These are phyloP conservation scores for Cenopis cana DNA, from an alignment of 2,888 invertebrate genomes.

Conservation along the genomic window DNA sequence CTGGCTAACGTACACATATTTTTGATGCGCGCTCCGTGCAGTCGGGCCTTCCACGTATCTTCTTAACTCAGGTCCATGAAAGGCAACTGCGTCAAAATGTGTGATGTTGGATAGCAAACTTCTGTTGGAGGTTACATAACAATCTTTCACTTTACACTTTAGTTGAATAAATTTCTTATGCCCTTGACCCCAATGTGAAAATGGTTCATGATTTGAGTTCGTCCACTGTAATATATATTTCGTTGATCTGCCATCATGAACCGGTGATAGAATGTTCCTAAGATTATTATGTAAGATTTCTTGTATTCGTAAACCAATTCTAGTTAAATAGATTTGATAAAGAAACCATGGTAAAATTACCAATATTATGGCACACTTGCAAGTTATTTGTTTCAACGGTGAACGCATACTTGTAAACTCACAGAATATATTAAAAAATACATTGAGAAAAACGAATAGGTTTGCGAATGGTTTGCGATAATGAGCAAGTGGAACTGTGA, in stretches of 20 bases:
- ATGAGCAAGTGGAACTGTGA: too few species aligned
- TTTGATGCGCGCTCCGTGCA: slow-evolving; percentile 52
- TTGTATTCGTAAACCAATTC: not conserved
- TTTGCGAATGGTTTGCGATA: too few species aligned
- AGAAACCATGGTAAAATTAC: too few species aligned
- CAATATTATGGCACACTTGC: too few species aligned
- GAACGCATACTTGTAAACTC: too few species aligned
- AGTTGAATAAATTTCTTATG: slow-evolving; percentile 52
- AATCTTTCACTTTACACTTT: slow-evolving; percentile 56
- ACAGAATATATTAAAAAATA: too few species aligned
- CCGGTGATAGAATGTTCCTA: not conserved
- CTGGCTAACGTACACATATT: slow-evolving; percentile 57
- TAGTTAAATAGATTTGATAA: too few species aligned
- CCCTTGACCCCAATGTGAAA: slow-evolving; percentile 54
- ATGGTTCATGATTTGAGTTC: slow-evolving; percentile 51
- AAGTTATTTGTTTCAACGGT: too few species aligned
- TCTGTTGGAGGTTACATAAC: slow-evolving; percentile 56
- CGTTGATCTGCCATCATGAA: slow-evolving; percentile 17
- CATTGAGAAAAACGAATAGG: too few species aligned
- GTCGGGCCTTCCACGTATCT: slow-evolving; percentile 46
- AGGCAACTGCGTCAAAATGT: slow-evolving; percentile 58
- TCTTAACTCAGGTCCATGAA: slow-evolving; percentile 57
- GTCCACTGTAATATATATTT: slow-evolving; percentile 62
- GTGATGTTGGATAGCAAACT: slow-evolving; percentile 42
- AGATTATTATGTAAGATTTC: not conserved